A percentile compares a stretch with the other conserved stretches of the same genome.
Conservation (phyloP, 1,140 invertebrate genomes). For the Colletes latitarsis region DNA sequence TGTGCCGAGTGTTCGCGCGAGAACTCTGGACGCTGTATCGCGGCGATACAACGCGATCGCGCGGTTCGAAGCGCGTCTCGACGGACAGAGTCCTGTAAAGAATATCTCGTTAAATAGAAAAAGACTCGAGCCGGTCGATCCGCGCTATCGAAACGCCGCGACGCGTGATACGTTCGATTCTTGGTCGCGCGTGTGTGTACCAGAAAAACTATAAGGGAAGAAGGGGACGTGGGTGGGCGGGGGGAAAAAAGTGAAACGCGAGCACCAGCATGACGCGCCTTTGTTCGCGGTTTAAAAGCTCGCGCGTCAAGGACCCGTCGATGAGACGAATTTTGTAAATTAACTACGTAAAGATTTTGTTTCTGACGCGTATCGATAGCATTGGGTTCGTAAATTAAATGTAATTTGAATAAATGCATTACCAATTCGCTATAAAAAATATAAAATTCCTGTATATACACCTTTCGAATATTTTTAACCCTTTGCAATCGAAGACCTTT, state of each 20-base stretch:
- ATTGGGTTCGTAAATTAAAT: too few species aligned
- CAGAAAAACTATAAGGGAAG: background rate
- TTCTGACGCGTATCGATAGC: too few species aligned
- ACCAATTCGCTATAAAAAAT: too few species aligned
- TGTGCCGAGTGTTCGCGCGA: slow-evolving; percentile 1
- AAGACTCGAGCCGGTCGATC: background rate
- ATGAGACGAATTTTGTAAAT: slow-evolving; percentile 69
- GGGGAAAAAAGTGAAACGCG: background rate
- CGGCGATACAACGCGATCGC: slow-evolving; percentile 22
- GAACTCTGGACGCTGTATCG: background rate
- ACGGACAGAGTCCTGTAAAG: background rate
- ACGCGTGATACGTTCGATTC: background rate
- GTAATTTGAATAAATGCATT: too few species aligned
- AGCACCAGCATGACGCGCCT: slow-evolving; percentile 18
- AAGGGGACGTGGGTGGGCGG: too few species aligned
- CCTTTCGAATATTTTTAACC: too few species aligned
- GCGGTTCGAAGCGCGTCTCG: slow-evolving; percentile 11
- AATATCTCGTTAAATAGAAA: too few species aligned
- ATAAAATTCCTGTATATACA: too few species aligned
- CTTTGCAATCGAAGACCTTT: too few species aligned
- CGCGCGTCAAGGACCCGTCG: slow-evolving; percentile 46
- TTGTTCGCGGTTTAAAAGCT: slow-evolving; percentile 59
- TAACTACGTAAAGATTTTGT: slow-evolving; percentile 29
- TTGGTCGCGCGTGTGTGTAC: background rate
- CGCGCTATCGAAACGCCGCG: background rate